Evolutionary conservation across 2,113 vertebrate genomes (phyloP).

Genomic region (Melanerpes aurifrons): DNA sequence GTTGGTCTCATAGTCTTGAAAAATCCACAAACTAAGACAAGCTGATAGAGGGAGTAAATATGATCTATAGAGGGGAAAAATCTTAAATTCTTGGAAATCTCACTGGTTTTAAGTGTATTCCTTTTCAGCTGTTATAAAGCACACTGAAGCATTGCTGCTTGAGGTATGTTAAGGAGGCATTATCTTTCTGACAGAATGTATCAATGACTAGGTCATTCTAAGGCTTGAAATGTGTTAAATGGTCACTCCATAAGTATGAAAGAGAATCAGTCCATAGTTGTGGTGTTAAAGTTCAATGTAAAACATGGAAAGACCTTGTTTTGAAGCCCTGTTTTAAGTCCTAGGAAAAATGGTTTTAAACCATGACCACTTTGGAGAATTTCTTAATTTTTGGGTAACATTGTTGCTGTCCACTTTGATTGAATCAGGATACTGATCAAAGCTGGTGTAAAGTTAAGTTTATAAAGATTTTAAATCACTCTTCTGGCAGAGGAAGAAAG

Average conservation of each 20-base stretch:
- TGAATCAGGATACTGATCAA: neutral
- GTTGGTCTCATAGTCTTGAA: neutral
- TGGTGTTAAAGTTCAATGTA: neutral
- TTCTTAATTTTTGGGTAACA: neutral
- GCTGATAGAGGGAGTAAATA: neutral
- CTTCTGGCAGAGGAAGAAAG: neutral
- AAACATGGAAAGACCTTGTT: neutral
- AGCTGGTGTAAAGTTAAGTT: neutral
- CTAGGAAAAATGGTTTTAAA: neutral
- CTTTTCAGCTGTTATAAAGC: neutral
- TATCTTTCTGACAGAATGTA: neutral
- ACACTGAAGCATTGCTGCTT: neutral
- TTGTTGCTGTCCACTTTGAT: neutral
- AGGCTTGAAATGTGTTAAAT: neutral
- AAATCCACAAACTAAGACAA: rapidly evolving
- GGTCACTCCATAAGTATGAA: neutral
- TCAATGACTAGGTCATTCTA: neutral
- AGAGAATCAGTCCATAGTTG: neutral
- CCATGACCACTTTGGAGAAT: neutral
- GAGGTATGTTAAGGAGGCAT: neutral
- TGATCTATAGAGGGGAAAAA: neutral
- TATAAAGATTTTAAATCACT: neutral
- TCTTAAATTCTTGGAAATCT: neutral
- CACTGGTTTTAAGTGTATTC: neutral
- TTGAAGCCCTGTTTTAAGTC: neutral